A percentile compares a stretch with the other conserved stretches of the same genome.
phyloP scores from a whole-genome alignment of 2,888 invertebrate genomes.

The Lasioglossum oenotherae region DNA sequence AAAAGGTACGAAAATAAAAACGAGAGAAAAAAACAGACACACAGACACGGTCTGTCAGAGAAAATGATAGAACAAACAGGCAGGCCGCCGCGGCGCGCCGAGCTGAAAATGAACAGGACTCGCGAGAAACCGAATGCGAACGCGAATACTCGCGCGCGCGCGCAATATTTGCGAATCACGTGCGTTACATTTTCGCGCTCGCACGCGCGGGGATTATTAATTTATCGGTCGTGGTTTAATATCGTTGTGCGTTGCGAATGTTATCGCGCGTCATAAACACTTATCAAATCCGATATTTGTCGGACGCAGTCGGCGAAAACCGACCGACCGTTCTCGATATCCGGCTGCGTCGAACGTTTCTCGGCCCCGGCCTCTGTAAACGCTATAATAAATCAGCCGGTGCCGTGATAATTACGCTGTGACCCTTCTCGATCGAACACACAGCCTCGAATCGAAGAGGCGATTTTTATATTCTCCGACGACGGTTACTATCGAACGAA shows the following conservation, averaged over 20 bases:
- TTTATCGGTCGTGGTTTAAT: slow-evolving; percentile 48
- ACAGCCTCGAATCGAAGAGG: not conserved
- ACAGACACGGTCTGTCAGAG: not conserved
- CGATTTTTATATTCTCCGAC: not conserved
- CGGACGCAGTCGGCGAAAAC: slow-evolving; percentile 36
- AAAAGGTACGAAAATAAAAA: not conserved
- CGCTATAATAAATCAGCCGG: slow-evolving; percentile 15
- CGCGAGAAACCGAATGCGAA: not conserved
- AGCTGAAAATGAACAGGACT: not conserved
- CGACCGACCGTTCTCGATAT: slow-evolving; percentile 28
- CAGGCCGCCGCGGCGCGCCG: too few species aligned
- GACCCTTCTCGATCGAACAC: not conserved
- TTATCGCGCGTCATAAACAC: slow-evolving; percentile 57
- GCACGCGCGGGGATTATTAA: slow-evolving; percentile 45
- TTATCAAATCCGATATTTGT: slow-evolving; percentile 55
- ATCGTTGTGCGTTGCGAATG: slow-evolving; percentile 25
- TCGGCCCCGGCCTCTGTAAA: not conserved
- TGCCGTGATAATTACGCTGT: slow-evolving; percentile 16
- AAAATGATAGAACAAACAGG: not conserved
- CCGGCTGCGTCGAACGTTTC: slow-evolving; percentile 25
- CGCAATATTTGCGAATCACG: not conserved
- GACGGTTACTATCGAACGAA: not conserved
- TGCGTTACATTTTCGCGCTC: slow-evolving; percentile 9
- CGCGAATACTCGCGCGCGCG: not conserved
- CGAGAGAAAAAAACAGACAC: not conserved